Percentiles rank a stretch among this genome's conserved stretches.
Evolutionary conservation across 30 jellyfish, hydroid and myxozoan genomes (phyloP).

Genomic region (Catostylus mosaicus): DNA sequence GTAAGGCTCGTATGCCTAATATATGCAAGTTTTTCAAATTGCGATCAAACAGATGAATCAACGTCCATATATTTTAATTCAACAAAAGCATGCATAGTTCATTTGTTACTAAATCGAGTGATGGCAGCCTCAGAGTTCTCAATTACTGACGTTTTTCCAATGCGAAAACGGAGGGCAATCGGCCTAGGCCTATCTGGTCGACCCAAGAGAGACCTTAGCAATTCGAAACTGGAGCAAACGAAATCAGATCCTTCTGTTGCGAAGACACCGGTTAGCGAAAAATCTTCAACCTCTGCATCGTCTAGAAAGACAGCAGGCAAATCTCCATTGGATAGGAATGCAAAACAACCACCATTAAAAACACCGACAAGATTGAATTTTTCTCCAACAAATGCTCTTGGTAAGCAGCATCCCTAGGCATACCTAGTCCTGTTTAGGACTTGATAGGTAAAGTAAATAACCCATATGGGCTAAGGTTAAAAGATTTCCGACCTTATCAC

Average conservation of each 20-base stretch:
- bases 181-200: conserved; percentile 35
- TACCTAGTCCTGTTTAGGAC: too few species aligned
- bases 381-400: conserved; percentile 34
- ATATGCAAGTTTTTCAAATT: too few species aligned
- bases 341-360: conserved; percentile 18
- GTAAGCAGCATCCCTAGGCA: too few species aligned
- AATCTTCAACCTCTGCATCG: not conserved
- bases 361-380: conserved; percentile 57
- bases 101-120: too few species aligned
- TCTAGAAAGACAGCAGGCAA: conserved; percentile 7
- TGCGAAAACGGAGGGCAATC: conserved; percentile 56
- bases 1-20: too few species aligned
- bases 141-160: conserved; percentile 56
- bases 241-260: not conserved
- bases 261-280: conserved; percentile 19
- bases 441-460: too few species aligned
- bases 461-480: too few species aligned
- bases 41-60: too few species aligned
- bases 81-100: not conserved
- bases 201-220: not conserved
- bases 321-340: conserved; percentile 25
- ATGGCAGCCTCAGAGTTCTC: conserved; percentile 46
- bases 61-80: too few species aligned
- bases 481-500: too few species aligned
- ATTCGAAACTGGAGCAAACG: conserved; percentile 1